These are phyloP conservation scores for Venturia canescens DNA, from an alignment of 1,140 invertebrate genomes.

Conservation along the genomic window DNA sequence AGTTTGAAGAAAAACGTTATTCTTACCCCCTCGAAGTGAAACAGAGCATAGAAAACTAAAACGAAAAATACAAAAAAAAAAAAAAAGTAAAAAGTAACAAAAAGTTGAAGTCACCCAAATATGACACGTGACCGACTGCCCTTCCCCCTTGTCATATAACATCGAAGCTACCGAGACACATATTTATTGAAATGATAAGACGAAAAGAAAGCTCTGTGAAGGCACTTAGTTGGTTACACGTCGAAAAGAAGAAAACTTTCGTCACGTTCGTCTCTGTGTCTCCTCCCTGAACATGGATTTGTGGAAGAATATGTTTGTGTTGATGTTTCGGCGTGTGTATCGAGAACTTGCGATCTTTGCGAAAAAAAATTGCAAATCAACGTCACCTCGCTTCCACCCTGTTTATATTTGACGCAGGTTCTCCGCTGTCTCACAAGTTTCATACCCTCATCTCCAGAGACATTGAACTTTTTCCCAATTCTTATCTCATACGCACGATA, in stretches of 20 bases:
- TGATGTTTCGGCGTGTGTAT: not conserved
- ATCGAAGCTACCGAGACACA: not conserved
- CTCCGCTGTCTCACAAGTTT: no score
- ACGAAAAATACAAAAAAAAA: not conserved
- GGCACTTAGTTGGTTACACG: not conserved
- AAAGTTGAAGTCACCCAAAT: not conserved
- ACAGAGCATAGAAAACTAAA: not conserved
- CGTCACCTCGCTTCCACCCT: not conserved
- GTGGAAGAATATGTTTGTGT: not conserved
- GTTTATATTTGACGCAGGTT: not conserved
- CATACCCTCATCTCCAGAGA: no score
- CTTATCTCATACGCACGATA: no score
- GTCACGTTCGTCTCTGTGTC: not conserved
- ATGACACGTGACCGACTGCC: slow-evolving; percentile 3
- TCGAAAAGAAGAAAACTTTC: not conserved
- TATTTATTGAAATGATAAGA: not conserved
- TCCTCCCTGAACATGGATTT: not conserved
- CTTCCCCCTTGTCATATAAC: not conserved
- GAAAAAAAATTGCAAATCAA: not conserved
- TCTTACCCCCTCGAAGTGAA: no score
- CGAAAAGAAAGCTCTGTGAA: not conserved
- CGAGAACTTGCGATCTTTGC: not conserved
- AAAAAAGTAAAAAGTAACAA: not conserved
- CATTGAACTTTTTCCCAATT: no score
- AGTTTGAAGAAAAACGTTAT: no score